Evolutionary conservation across 2,113 vertebrate species (phyloP), one percentile per base, ranked within the genome.

Genomic region (Corythornis vintsioides): DNA sequence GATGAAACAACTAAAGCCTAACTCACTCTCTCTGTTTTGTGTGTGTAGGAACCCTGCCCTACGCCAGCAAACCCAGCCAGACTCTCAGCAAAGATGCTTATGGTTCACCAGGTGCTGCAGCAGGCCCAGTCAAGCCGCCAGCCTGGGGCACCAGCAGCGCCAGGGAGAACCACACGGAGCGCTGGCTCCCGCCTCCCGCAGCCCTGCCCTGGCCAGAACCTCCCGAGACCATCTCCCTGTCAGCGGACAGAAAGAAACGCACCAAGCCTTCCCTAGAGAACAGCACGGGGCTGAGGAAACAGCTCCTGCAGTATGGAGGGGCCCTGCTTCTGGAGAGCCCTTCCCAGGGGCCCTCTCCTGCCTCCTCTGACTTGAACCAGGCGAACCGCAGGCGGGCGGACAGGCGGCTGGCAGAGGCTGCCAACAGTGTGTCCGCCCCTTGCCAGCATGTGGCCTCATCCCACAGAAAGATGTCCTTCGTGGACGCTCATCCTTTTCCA

Each of bases 251-350:
- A 40, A 97, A 83, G 91, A 96, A 91, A 64, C 74, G 12, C 7
- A 17, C 59, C 13, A 86, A 94, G 17, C 13, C 70, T 13, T 48
- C 89, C 11, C 85, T 94, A 40, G 96, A 97, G 7, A 97, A 97
- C 86, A 94, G 94, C 71, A 97, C 96, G 0, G 97, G 94, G 57
- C 87, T 74, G 77, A 91, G 95, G 82, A 97, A 97, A 43, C 79
- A 19, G 13, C 55, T 28, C 20, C 3, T 15, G 31, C 73, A 24
- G 66, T 11, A 15, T 1, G 63, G 50, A 29, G 73, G 43, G 25
- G 22, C 3, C 21, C 7, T 69, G 66, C 2, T 56, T 19, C 33
- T 8, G 18, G 35, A 22, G 38, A 64, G 21, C 40, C 43, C 1
- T 0, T 2, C 10, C 1, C 73, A 6, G 53, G 75, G 31, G 4